phyloP scores from a whole-genome alignment of 1,140 invertebrate genomes.

The Stegodyphus mimosarum region DNA sequence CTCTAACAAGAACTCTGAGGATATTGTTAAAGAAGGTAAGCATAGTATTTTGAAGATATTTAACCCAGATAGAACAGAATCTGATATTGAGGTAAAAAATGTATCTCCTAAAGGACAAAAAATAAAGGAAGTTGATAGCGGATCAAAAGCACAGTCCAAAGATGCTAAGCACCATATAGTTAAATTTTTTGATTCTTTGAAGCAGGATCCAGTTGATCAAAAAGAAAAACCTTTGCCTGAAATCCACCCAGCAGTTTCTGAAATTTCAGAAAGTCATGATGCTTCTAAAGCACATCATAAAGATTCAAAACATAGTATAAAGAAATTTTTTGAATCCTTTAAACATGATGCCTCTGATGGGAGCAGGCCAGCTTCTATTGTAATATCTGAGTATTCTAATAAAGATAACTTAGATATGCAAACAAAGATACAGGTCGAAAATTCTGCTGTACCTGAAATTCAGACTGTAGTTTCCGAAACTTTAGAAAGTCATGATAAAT shows the following conservation, averaged over 20 bases:
- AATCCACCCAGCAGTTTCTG: not conserved
- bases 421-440: not conserved
- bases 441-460: not conserved
- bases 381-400: not conserved
- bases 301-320: slow-evolving; percentile 21
- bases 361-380: not conserved
- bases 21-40: not conserved
- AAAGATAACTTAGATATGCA: not conserved
- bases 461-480: not conserved
- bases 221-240: not conserved
- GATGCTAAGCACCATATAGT: slow-evolving; percentile 10
- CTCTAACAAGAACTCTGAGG: not conserved
- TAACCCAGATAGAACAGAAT: slow-evolving; percentile 13
- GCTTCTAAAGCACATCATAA: not conserved
- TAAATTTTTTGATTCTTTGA: not conserved
- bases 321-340: slow-evolving; percentile 39
- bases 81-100: not conserved
- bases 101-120: not conserved
- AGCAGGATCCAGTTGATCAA: slow-evolving; percentile 15
- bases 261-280: not conserved
- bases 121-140: not conserved
- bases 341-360: slow-evolving; percentile 8
- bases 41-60: slow-evolving; percentile 36
- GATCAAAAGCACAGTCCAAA: slow-evolving; percentile 7
- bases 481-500: not conserved